These are phyloP conservation scores for Xanthorhoe spadicearia DNA, from an alignment of 2,888 invertebrate species.

Conservation along the genomic window DNA sequence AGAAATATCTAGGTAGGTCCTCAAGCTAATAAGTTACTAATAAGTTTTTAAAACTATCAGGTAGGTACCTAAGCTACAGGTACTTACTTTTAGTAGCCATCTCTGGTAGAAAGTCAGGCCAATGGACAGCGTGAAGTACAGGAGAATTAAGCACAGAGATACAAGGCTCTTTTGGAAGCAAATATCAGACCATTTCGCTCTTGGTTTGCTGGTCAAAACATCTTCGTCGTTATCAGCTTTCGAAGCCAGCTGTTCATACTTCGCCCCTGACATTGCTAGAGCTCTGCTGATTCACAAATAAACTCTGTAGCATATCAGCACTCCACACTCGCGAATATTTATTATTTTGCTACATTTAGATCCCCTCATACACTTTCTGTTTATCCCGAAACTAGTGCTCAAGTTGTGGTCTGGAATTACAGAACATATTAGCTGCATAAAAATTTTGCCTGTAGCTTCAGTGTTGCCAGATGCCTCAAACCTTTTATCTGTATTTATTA, in stretches of 20 bases:
- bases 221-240: slow-evolving; percentile 73
- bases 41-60: not conserved
- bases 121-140: slow-evolving; percentile 96
- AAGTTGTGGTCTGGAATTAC: not conserved
- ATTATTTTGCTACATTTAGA: not conserved
- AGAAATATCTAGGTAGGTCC: too few species aligned
- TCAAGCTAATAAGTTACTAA: not conserved
- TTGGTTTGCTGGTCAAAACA: slow-evolving; percentile 68
- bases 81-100: slow-evolving; percentile 92
- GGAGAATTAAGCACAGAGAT: slow-evolving; percentile 86
- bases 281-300: slow-evolving; percentile 46
- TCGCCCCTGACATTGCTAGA: slow-evolving; percentile 70
- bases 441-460: too few species aligned
- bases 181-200: slow-evolving; percentile 69
- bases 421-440: too few species aligned
- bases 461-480: too few species aligned
- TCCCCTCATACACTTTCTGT: not conserved
- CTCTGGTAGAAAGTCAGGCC: slow-evolving; percentile 98
- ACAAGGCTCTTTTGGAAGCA: slow-evolving; percentile 73
- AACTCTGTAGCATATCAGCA: slow-evolving; percentile 67
- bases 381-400: slow-evolving; percentile 10
- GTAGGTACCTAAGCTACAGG: too few species aligned
- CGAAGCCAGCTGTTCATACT: slow-evolving; percentile 80
- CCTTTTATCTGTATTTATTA: too few species aligned
- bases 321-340: not conserved